phyloP scores from a whole-genome alignment of 2,113 vertebrate genomes.

The Morphnarchus princeps region DNA sequence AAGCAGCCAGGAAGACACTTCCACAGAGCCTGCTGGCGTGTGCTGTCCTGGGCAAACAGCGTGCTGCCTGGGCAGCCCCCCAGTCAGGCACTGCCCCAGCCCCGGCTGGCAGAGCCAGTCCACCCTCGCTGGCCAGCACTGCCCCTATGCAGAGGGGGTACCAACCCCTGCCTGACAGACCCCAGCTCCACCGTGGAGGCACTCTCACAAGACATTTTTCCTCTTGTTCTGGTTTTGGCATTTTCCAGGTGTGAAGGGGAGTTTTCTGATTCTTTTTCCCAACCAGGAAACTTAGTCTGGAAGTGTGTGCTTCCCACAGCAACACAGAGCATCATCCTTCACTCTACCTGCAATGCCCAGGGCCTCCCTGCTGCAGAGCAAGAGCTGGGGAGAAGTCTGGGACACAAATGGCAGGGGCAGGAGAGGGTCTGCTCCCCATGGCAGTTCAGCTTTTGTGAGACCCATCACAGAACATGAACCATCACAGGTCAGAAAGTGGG shows the following conservation, averaged over 20 bases:
- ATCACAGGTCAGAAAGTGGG: not conserved
- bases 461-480: not conserved
- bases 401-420: not conserved
- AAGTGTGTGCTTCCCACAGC: not conserved
- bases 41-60: not conserved
- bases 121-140: not conserved
- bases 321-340: not conserved
- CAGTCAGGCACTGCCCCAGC: no score
- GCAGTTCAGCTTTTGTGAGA: not conserved
- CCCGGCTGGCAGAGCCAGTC: not conserved
- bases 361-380: not conserved
- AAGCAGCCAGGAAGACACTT: not conserved
- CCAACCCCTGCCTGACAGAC: not conserved
- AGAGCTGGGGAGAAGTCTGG: not conserved
- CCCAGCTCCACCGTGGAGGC: not conserved
- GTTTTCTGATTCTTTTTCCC: not conserved
- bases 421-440: not conserved
- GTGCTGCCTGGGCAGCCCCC: not conserved
- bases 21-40: fast-evolving
- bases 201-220: not conserved
- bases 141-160: not conserved
- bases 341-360: not conserved
- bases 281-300: not conserved
- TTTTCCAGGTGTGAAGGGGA: not conserved
- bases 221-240: not conserved